Conservation (phyloP, 2,797 vertebrate genomes). For the Danio kyathit region DNA sequence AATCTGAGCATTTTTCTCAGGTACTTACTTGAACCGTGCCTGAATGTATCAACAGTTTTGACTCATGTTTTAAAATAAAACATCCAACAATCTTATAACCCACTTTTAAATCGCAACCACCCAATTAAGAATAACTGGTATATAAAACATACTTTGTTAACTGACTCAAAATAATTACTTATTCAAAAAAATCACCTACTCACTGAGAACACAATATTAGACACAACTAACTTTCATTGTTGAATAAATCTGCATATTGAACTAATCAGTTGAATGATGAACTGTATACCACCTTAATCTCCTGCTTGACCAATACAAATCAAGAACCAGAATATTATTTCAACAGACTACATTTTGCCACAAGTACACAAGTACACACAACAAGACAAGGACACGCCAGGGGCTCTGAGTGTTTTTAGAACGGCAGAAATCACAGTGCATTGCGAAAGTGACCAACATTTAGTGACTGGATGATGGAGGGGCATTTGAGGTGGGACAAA, state of each 20-base stretch:
- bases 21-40: too few species aligned
- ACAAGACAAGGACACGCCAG: neutral
- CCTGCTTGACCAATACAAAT: neutral
- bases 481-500: slow-evolving; percentile 17
- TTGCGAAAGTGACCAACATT: neutral
- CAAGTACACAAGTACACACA: too few species aligned
- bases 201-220: too few species aligned
- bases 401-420: neutral
- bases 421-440: neutral
- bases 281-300: neutral
- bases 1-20: too few species aligned
- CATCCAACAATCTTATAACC: too few species aligned
- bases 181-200: neutral
- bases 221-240: neutral
- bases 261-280: neutral
- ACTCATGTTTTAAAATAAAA: too few species aligned
- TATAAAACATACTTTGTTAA: neutral
- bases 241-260: neutral
- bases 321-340: neutral
- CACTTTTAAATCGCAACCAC: too few species aligned
- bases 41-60: too few species aligned
- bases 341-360: neutral
- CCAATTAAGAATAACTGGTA: neutral
- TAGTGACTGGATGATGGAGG: neutral
- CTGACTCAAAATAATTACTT: neutral